Base-by-base conservation (phyloP, 1,140 invertebrate species). In the Leptinotarsa undecemlineata region DNA sequence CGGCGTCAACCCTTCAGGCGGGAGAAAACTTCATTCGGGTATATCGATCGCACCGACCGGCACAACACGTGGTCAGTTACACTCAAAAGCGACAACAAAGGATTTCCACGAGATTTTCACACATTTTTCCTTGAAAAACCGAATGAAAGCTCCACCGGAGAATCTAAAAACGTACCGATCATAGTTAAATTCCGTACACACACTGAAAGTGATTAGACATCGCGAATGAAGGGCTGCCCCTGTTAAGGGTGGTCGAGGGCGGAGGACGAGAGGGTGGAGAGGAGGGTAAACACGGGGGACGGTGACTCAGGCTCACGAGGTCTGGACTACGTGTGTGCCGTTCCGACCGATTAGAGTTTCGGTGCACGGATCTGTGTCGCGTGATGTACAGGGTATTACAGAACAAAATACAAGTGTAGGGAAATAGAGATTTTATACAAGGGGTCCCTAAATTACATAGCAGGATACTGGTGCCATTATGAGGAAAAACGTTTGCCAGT, bases 151-250 rank as follows among this genome's bases (percentile, higher is more conserved):
- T 20, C 20, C 26, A 13, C 8, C 20, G 63, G 11, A 23, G 63
- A 8, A 57, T 42, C 14, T 42, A 69, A 69, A 47, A 69, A 69
- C 62, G 74, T 74, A 75, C 76, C 74, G 78, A 68, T 68, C 76
- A 74, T 75, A 73, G 76, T 76, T 74, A 76, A 77, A 79, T 71
- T 79, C 76, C 73, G 73, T 75, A 76, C 70, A 74, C 72, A 77
- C 71, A 80, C 79, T 78, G 76, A 75, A 80, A 80, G 77, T 80
- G 79, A 80, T 80, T 80, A 80, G 79, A 80, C 77, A 75, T 76
- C 73, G 76, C 74, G 77, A 80, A 78, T 74, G 79, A 79, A 76
- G 74, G 75, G 66, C 77, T 73, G 71, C 75, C 79, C 78, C 71
- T 76, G 71, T 71, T 75, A 71, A 68, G 76, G 71, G 71, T 71